Evolutionary conservation across 2,888 invertebrate species (phyloP).

Genomic region (Tribolium freemani): DNA sequence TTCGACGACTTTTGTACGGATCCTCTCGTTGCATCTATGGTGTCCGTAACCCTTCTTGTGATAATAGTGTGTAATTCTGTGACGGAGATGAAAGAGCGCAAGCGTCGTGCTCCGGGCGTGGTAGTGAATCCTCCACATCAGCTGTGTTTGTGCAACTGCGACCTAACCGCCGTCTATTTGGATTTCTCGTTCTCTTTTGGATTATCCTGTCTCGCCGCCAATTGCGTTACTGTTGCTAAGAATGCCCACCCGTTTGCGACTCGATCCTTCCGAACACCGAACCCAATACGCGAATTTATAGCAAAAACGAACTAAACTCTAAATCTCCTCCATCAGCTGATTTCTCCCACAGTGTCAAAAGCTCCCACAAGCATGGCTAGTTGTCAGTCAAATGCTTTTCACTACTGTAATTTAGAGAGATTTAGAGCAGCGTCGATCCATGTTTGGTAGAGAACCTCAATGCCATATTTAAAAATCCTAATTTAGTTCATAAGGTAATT

Average conservation of each 20-base stretch:
- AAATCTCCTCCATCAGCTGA: background rate
- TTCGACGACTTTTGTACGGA: conserved; percentile 41
- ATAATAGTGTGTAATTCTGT: conserved; percentile 68
- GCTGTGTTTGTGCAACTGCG: conserved; percentile 60
- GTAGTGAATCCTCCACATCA: conserved; percentile 65
- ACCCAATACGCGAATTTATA: background rate
- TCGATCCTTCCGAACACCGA: conserved; percentile 17
- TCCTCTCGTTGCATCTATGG: conserved; percentile 59
- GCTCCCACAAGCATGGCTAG: background rate
- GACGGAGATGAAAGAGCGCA: conserved; percentile 56
- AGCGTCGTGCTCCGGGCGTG: conserved; percentile 66
- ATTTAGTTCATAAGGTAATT: conserved; percentile 17
- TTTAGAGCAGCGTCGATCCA: conserved; percentile 7
- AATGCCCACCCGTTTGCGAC: conserved; percentile 40
- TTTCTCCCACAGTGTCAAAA: background rate
- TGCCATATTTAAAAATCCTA: conserved; percentile 5
- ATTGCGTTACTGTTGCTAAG: conserved; percentile 30
- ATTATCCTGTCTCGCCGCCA: conserved; percentile 33
- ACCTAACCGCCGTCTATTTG: conserved; percentile 41
- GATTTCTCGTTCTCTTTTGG: conserved; percentile 37
- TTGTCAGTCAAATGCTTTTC: background rate
- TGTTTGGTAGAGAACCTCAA: background rate
- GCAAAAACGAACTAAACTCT: background rate
- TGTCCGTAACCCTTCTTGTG: conserved; percentile 65
- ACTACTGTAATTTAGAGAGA: background rate